Evolutionary conservation across 2,797 vertebrate species (phyloP).

Genomic region (Rhynchonycteris naso): DNA sequence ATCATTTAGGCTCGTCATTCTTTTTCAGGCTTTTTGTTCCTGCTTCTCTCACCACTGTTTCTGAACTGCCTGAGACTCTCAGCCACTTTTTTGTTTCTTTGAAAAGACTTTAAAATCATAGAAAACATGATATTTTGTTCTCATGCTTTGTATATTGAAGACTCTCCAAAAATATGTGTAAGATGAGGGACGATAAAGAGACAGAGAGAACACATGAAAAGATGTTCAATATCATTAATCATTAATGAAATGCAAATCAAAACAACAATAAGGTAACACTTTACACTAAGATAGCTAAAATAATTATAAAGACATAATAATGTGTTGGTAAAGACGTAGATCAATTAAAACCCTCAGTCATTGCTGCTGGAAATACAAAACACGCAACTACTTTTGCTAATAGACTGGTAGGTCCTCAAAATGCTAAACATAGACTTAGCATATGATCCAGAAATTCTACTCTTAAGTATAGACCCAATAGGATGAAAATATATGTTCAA

Average conservation of each 20-base stretch:
- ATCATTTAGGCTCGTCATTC: not conserved
- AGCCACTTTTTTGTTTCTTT: not conserved
- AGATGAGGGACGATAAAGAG: not conserved
- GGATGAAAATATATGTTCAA: not conserved
- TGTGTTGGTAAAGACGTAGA: not conserved
- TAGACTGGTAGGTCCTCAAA: not conserved
- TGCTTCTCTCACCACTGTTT: not conserved
- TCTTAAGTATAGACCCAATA: not conserved
- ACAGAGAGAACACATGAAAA: not conserved
- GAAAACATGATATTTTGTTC: not conserved
- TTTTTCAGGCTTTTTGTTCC: not conserved
- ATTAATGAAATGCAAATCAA: not conserved
- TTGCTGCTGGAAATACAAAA: slow-evolving; percentile 5
- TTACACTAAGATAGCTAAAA: not conserved
- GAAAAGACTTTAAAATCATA: not conserved
- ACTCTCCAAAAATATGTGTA: not conserved
- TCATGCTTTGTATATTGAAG: not conserved
- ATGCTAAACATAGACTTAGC: not conserved
- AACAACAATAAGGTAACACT: not conserved
- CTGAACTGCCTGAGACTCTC: not conserved
- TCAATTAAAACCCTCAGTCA: not conserved
- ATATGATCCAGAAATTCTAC: not conserved
- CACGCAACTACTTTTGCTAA: not conserved
- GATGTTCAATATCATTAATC: not conserved
- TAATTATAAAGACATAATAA: not conserved